Conservation (phyloP, 2,113 vertebrate species). For the Passer montanus region DNA sequence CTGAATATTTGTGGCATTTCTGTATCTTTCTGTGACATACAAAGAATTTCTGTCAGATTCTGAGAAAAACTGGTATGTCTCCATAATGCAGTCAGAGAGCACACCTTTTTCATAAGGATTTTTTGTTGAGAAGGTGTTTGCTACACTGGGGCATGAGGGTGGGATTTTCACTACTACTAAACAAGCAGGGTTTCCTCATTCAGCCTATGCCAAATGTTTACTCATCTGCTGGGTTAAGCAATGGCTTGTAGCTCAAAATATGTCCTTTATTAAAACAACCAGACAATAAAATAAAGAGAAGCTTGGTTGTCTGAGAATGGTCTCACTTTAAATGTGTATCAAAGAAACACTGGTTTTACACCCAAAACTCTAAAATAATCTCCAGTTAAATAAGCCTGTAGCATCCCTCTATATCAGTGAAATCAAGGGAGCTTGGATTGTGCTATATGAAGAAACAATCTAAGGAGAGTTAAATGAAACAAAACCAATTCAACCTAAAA, state of each 20-base stretch:
- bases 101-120: background rate
- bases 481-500: background rate
- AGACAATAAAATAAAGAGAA: background rate
- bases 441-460: background rate
- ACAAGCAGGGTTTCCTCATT: background rate
- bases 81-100: background rate
- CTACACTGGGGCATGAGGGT: background rate
- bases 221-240: background rate
- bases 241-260: background rate
- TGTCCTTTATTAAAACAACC: background rate
- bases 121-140: background rate
- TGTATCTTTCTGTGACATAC: background rate
- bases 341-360: background rate
- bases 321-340: background rate
- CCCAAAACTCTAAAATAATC: background rate
- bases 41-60: background rate
- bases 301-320: background rate
- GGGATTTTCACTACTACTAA: background rate
- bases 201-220: background rate
- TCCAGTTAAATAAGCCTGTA: background rate
- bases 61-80: background rate
- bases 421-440: background rate
- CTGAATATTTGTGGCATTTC: background rate
- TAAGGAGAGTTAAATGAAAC: background rate
- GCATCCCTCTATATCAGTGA: background rate